phyloP scores from a whole-genome alignment of 2,113 vertebrate genomes.

The Pionites leucogaster region DNA sequence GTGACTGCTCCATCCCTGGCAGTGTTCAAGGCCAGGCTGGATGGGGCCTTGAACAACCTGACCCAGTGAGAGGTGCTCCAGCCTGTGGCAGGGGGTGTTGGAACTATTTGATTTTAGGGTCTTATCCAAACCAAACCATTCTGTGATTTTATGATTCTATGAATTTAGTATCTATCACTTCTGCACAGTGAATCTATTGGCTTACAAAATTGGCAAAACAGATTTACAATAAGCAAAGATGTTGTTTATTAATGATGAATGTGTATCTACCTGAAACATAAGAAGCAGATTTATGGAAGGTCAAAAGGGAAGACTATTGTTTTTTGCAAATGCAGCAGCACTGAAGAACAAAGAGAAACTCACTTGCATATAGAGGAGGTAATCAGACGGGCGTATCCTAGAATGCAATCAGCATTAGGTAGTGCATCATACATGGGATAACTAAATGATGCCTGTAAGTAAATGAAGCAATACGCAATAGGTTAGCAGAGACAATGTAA shows the following conservation, averaged over 20 bases:
- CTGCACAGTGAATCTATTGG: neutral
- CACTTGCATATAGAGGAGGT: neutral
- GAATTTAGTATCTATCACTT: neutral
- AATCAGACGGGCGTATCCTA: neutral
- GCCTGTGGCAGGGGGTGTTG: neutral
- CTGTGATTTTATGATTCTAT: neutral
- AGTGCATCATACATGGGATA: neutral
- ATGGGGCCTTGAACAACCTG: neutral
- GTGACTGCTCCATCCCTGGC: neutral
- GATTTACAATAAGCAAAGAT: neutral
- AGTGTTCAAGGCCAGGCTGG: neutral
- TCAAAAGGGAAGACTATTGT: neutral
- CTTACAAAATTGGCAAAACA: neutral
- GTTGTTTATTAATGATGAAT: neutral
- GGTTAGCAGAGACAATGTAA: neutral
- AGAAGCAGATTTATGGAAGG: neutral
- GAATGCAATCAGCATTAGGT: neutral
- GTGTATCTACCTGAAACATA: neutral
- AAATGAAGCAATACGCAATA: conserved; percentile 9
- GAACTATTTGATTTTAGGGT: neutral
- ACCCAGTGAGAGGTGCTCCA: neutral
- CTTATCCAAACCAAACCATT: neutral
- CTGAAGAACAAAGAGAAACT: neutral
- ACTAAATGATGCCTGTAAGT: conserved; percentile 1
- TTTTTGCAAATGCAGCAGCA: neutral